phyloP scores from a whole-genome alignment of 2,888 invertebrate species.

The Agonum fuliginosum region DNA sequence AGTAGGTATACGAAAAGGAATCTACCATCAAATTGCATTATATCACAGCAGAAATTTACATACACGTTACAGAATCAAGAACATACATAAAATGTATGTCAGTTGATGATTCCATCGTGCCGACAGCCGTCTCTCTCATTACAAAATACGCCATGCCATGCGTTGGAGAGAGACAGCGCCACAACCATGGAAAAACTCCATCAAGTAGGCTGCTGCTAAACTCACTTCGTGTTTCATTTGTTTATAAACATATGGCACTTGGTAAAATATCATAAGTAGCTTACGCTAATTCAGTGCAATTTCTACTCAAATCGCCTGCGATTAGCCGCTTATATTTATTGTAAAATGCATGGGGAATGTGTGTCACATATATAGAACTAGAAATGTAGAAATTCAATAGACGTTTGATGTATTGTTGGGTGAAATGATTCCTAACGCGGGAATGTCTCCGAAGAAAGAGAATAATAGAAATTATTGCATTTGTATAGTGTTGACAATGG shows the following conservation, averaged over 20 bases:
- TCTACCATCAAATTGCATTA: not conserved
- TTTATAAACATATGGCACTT: slow-evolving; percentile 31
- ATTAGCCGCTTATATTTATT: slow-evolving; percentile 3
- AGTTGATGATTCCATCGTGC: slow-evolving; percentile 17
- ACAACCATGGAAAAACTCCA: not conserved
- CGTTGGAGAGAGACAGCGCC: not conserved
- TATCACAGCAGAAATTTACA: slow-evolving; percentile 20
- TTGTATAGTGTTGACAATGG: slow-evolving; percentile 18
- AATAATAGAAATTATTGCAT: slow-evolving; percentile 21
- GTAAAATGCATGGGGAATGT: slow-evolving; percentile 1
- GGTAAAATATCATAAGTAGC: too few relatives aligned
- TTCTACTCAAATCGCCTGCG: slow-evolving; percentile 13
- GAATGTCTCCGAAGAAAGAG: not conserved
- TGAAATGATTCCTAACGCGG: slow-evolving; percentile 8
- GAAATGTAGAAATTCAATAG: slow-evolving; percentile 41
- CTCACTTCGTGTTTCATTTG: slow-evolving; percentile 26
- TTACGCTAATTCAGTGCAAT: not conserved
- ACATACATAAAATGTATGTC: slow-evolving; percentile 14
- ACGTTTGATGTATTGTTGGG: not conserved
- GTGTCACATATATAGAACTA: slow-evolving; percentile 27
- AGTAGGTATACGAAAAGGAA: not conserved
- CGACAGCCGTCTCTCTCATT: not conserved
- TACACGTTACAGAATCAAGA: slow-evolving; percentile 1
- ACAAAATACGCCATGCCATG: not conserved
- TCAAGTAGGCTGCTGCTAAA: slow-evolving; percentile 29